Base-by-base conservation (phyloP, 2,113 vertebrate genomes). In the Pseudolaguvia tuberculata region DNA sequence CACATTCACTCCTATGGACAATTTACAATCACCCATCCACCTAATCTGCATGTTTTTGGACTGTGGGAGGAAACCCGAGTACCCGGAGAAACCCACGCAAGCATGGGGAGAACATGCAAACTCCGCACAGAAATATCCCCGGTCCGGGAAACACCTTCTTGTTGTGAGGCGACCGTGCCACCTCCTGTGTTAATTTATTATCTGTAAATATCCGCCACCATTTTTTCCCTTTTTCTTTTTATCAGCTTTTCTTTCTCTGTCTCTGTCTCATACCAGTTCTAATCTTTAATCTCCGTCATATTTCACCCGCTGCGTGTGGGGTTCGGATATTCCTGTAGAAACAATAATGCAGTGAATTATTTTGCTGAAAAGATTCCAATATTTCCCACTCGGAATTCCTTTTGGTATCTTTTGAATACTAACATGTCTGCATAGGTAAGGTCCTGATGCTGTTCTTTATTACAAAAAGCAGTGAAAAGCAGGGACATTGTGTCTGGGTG, bases 291-390 rank as follows among this genome's bases (percentile, higher is more conserved):
- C 71, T 78, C 45, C 48, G 67, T 79, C 75, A 72, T 77, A 78
- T 82, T 79, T 55, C 71, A 23, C 58, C 59, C 58, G 75, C 73
- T 71, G 67, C 21, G 42, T 21, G 76, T 65, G 48, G 62, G n/a
- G 67, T 75, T 72, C 25, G 2, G 21, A 48, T 61, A 17, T 14
- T 70, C 47, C 57, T 53, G 57, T 35, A 42, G 50, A 68, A 53
- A 75, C 77, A 74, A 75, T 74, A 81, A 78, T 75, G 76, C 69
- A 6, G 68, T 75, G 72, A 81, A 78, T 81, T 81, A 75, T 75
- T 65, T 57, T 47, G 47, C 68, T 47, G 57, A 45, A 71, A 75
- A 72, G 61, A 75, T 75, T 45, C 68, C 48, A 8, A 62, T 75
- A 68, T 68, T 72, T 78, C 27, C 57, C 47, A 68, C 61, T 70